Evolutionary conservation across 2,888 invertebrate species (phyloP), one percentile per base, ranked within the genome.

Genomic region (Icerya purchasi): DNA sequence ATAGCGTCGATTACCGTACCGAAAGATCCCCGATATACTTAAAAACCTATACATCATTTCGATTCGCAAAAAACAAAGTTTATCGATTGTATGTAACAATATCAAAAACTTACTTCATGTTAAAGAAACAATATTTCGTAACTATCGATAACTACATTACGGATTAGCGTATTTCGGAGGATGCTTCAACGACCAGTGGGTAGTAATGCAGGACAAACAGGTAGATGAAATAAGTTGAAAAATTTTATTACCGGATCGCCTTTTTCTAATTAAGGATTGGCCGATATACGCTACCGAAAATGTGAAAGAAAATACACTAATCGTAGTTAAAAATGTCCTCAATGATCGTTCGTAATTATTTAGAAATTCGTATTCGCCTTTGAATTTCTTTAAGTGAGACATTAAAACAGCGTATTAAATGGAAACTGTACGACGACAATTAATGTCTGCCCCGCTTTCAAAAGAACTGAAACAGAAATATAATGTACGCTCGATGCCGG

Each of bases 391-490:
- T 36, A 14, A 36, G 5, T 36, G 5, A 36, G 36, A 36, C 36
- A 36, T 36, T 36, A 14, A 36, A 36, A 5, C n/a, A n/a, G n/a
- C n/a, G n/a, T n/a, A n/a, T n/a, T n/a, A n/a, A n/a, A n/a, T n/a
- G n/a, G n/a, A n/a, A n/a, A n/a, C n/a, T n/a, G n/a, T n/a, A n/a
- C 80, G 96, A 68, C 80, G 98, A 71, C 84, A 86, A 68, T 81
- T 98, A 69, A 97, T 97, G 96, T 93, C 94, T 61, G 79, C 97
- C 14, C 96, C 97, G 23, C 78, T 99, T 56, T 96, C 96, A 50
- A 99, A 98, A 76, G 98, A 99, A 75, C 78, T 99, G 64, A 80
- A 91, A 69, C 86, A 88, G 71, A 98, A 99, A 73, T 96, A 98
- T 79, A 94, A 91, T 75, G 96, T 98, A 57, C 83, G 93, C 66